Conservation (phyloP, 2,113 vertebrate species). For the Stegostoma tigrinum region DNA sequence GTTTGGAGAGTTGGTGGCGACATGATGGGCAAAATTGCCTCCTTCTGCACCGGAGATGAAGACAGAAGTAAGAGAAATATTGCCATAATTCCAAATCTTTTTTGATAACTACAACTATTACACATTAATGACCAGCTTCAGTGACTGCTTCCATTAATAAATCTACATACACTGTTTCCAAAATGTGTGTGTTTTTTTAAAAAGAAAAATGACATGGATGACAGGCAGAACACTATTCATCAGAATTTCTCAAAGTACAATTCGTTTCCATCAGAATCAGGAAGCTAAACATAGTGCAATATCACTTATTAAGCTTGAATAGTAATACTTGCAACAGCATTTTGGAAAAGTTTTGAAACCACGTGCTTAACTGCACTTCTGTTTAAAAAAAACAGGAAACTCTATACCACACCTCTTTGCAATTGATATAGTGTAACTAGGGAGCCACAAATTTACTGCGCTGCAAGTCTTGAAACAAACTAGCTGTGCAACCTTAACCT, state of each 20-base stretch:
- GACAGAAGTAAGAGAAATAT: background rate
- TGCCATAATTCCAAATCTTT: background rate
- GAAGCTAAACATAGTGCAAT: conserved; percentile 55
- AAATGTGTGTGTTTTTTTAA: background rate
- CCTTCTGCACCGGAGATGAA: background rate
- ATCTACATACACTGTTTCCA: background rate
- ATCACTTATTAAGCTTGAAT: conserved; percentile 48
- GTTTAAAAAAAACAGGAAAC: conserved; percentile 57
- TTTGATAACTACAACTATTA: background rate
- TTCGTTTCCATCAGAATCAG: conserved; percentile 46
- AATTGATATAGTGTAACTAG: background rate
- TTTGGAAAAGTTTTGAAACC: conserved; percentile 55
- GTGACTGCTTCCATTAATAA: background rate
- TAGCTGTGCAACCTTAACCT: background rate
- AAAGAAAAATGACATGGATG: background rate
- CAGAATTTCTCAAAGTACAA: background rate
- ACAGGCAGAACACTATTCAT: background rate
- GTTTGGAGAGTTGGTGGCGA: too few relatives aligned
- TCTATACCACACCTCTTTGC: conserved; percentile 51
- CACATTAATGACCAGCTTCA: background rate
- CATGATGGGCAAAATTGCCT: too few relatives aligned
- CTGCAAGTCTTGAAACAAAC: background rate
- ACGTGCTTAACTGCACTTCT: conserved; percentile 48
- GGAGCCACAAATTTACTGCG: background rate
- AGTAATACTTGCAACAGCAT: conserved; percentile 52